Conservation (phyloP, 1,140 invertebrate species). For the Hypothenemus hampei region DNA sequence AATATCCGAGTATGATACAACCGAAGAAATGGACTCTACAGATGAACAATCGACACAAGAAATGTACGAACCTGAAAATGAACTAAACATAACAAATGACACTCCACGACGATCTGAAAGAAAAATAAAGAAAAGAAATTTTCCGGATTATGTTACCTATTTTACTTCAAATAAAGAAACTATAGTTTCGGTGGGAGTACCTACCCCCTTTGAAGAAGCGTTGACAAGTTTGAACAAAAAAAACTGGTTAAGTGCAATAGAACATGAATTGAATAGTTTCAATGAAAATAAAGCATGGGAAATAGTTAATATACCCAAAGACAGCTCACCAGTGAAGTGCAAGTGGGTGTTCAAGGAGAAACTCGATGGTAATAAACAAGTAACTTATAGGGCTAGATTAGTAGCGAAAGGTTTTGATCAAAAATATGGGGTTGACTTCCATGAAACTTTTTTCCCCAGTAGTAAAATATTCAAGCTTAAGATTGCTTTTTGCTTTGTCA, state of each 20-base stretch:
- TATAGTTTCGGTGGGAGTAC: constrained; percentile 1
- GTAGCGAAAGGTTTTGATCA: constrained; percentile 45
- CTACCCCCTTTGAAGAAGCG: constrained; percentile 29
- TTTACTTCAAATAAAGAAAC: neutral
- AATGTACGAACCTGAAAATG: neutral
- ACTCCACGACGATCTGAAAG: constrained; percentile 19
- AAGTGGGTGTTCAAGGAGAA: constrained; percentile 44
- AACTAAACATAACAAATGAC: neutral
- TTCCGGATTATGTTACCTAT: constrained; percentile 28
- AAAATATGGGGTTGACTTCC: constrained; percentile 20
- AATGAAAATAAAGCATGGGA: constrained; percentile 41
- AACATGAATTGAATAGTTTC: constrained; percentile 36
- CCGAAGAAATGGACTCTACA: neutral
- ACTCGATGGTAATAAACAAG: constrained; percentile 28
- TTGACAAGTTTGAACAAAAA: constrained; percentile 30
- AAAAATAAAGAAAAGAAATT: constrained; percentile 20
- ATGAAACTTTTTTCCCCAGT: constrained; percentile 31
- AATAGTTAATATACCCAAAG: constrained; percentile 34
- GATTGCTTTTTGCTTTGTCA: constrained; percentile 33
- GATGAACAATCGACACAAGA: neutral
- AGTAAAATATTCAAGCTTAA: constrained; percentile 29
- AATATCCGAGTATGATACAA: neutral
- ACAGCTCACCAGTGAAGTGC: constrained; percentile 40
- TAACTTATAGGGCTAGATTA: constrained; percentile 36
- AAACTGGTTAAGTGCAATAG: constrained; percentile 37